Conservation (phyloP, 2,797 vertebrate genomes). For the Rousettus madagascariensis region DNA sequence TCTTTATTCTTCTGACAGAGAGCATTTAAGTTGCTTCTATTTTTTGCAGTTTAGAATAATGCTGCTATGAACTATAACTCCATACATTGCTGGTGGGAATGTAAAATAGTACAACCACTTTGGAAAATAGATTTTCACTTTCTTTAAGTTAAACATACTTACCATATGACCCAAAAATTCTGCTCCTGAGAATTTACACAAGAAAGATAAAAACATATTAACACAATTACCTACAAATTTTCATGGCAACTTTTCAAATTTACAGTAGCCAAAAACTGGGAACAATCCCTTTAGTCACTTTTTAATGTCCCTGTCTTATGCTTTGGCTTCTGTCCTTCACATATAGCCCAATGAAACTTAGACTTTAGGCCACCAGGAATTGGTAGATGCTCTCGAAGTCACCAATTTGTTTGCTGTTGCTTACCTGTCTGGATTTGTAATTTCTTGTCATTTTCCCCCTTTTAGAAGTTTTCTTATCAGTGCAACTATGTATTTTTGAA, state of each 20-base stretch:
- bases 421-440: background rate
- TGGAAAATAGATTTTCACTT: conserved; percentile 28
- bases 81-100: background rate
- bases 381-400: background rate
- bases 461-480: background rate
- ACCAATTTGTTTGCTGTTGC: background rate
- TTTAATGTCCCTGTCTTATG: background rate
- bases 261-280: background rate
- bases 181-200: background rate
- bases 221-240: background rate
- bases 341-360: background rate
- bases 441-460: background rate
- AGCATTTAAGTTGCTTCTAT: conserved; percentile 32
- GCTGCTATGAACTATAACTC: background rate
- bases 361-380: background rate
- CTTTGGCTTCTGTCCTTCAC: background rate
- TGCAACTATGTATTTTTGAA: background rate
- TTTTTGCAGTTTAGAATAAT: conserved; percentile 27
- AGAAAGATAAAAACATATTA: conserved; percentile 39
- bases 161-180: background rate
- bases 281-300: background rate
- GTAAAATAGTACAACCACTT: conserved; percentile 1
- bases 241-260: background rate
- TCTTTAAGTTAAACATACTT: conserved; percentile 31
- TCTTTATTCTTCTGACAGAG: background rate